Percentiles rank a stretch among this genome's conserved stretches.
phyloP scores from a whole-genome alignment of 2,797 vertebrate species.

The Rhodeus uyekii region DNA sequence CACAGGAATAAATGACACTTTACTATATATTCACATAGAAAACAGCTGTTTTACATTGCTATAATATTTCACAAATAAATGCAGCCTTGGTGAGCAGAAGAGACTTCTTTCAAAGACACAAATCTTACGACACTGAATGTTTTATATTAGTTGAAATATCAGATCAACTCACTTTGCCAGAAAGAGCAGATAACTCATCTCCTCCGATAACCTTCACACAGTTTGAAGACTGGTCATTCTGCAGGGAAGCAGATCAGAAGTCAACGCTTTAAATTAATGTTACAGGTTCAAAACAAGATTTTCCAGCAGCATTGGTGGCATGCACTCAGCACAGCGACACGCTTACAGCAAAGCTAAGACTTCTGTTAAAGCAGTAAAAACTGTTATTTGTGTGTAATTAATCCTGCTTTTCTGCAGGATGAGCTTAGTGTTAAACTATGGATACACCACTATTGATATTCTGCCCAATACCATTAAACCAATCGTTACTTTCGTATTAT shows the following conservation, averaged over 20 bases:
- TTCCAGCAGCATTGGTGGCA: not conserved
- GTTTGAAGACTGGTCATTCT: constrained; percentile 81
- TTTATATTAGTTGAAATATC: rapidly evolving
- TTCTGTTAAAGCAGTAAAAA: not conserved
- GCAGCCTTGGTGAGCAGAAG: not conserved
- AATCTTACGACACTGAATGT: not conserved
- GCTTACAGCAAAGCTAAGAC: not conserved
- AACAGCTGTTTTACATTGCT: not conserved
- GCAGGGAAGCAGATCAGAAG: not conserved
- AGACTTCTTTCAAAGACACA: not conserved
- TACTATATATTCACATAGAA: not conserved
- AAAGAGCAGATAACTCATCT: constrained; percentile 77
- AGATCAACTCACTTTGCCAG: constrained; percentile 75
- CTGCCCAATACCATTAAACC: not conserved
- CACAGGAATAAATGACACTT: not conserved
- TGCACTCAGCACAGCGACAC: not conserved
- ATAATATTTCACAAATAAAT: not conserved
- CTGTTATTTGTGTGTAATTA: not conserved
- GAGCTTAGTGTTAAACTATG: not conserved
- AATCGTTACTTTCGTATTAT: not conserved
- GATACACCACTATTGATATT: not conserved
- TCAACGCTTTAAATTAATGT: not conserved
- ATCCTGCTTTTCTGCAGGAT: not conserved
- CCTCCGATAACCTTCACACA: constrained; percentile 80
- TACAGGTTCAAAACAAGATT: not conserved